These are phyloP conservation scores for Cyanoramphus novaezelandiae DNA, from an alignment of 2,113 vertebrate genomes.

Conservation along the genomic window DNA sequence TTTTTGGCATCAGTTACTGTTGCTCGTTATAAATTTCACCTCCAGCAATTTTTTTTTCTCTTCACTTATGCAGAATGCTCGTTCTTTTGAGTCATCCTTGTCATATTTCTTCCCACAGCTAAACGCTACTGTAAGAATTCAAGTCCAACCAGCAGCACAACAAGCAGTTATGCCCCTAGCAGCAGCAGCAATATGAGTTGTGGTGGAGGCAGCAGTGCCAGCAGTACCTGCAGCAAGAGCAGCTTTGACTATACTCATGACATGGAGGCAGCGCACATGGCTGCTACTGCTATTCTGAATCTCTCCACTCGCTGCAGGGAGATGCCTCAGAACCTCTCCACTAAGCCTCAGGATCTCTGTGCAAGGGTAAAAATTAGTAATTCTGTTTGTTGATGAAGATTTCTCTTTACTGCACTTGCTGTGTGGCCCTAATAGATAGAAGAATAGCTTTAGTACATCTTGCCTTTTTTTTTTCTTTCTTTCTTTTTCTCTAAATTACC, in stretches of 20 bases:
- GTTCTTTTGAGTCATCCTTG: conserved; percentile 69
- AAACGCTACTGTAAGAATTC: conserved; percentile 98
- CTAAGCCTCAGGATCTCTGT: conserved; percentile 94
- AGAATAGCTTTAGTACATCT: not conserved
- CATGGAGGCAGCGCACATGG: conserved; percentile 99
- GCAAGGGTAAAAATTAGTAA: conserved; percentile 82
- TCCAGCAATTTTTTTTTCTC: conserved; percentile 64
- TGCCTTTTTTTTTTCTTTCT: not conserved
- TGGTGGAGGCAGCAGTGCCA: conserved; percentile 94
- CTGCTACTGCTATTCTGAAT: conserved; percentile 98
- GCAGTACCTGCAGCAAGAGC: conserved; percentile 99
- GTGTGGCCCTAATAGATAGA: not conserved
- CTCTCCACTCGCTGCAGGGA: conserved; percentile 98
- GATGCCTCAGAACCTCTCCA: conserved; percentile 94
- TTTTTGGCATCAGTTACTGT: not conserved
- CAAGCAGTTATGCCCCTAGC: conserved; percentile 97
- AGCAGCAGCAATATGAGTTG: conserved; percentile 95
- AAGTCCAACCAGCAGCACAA: conserved; percentile 96
- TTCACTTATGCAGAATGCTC: conserved; percentile 35
- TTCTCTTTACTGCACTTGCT: conserved; percentile 23
- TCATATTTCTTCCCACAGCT: conserved; percentile 81
- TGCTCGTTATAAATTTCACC: conserved; percentile 61
- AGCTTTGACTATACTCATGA: conserved; percentile 99
- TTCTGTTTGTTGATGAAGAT: conserved; percentile 18
- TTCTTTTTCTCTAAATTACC: not conserved